phyloP scores from a whole-genome alignment of 2,113 vertebrate genomes.

The Mobula birostris region DNA sequence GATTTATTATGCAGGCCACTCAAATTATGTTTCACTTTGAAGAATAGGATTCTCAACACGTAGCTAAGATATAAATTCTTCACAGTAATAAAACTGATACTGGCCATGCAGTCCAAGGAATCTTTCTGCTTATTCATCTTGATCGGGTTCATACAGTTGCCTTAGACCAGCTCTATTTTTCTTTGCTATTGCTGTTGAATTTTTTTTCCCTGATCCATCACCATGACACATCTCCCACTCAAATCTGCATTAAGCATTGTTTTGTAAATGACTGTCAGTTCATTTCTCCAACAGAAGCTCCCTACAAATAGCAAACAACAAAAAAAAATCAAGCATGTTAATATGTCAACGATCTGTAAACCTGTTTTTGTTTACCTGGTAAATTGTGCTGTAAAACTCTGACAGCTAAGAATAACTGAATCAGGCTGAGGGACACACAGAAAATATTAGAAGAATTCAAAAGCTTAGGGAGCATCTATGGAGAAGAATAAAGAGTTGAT shows the following conservation, averaged over 20 bases:
- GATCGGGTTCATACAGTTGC: background rate
- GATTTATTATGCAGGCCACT: background rate
- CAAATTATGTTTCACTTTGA: too few relatives aligned
- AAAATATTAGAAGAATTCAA: too few relatives aligned
- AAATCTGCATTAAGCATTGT: background rate
- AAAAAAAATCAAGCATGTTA: background rate
- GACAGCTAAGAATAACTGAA: background rate
- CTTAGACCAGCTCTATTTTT: background rate
- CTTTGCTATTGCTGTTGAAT: background rate
- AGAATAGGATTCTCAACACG: background rate
- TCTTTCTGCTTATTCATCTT: background rate
- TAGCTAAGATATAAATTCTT: background rate
- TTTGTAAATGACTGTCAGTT: background rate
- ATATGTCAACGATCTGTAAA: background rate
- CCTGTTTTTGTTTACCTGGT: background rate
- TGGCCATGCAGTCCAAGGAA: background rate
- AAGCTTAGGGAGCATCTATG: too few relatives aligned
- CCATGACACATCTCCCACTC: background rate
- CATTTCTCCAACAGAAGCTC: background rate
- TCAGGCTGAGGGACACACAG: background rate
- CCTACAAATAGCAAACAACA: background rate
- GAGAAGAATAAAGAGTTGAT: too few relatives aligned
- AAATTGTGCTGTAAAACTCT: background rate
- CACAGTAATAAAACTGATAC: too few relatives aligned
- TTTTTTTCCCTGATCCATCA: background rate